phyloP scores from a whole-genome alignment of 2,888 invertebrate genomes.

The Lymantria dispar region DNA sequence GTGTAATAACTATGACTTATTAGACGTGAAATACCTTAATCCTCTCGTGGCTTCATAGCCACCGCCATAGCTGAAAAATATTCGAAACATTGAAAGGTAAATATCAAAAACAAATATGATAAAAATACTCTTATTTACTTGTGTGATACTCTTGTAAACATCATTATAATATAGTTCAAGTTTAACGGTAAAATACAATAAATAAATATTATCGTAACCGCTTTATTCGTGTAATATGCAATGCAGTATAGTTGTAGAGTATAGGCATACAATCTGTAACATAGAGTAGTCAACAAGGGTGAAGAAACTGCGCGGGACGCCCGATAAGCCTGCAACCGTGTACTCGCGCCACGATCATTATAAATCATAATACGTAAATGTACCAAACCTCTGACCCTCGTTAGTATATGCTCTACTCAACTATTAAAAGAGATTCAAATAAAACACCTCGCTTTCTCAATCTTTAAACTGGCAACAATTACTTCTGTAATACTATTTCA shows the following conservation, averaged over 20 bases:
- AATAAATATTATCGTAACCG: background rate
- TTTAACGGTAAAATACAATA: background rate
- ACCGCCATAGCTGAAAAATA: too few species aligned
- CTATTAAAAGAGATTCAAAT: slow-evolving; percentile 23
- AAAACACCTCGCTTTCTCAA: slow-evolving; percentile 11
- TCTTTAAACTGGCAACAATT: slow-evolving; percentile 15
- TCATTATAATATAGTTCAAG: background rate
- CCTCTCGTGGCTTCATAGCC: too few species aligned
- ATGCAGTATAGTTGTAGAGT: background rate
- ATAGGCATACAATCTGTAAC: slow-evolving; percentile 15
- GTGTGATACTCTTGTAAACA: too few species aligned
- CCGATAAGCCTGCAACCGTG: slow-evolving; percentile 63
- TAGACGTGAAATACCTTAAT: too few species aligned
- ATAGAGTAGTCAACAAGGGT: slow-evolving; percentile 44
- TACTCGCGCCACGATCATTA: slow-evolving; percentile 59
- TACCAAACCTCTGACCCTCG: slow-evolving; percentile 62
- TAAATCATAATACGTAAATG: slow-evolving; percentile 64
- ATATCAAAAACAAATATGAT: too few species aligned
- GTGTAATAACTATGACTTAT: too few species aligned
- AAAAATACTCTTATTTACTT: too few species aligned
- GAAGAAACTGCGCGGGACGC: slow-evolving; percentile 57
- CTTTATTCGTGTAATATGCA: background rate
- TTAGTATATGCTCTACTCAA: slow-evolving; percentile 47
- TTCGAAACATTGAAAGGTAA: too few species aligned
- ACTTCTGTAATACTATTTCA: slow-evolving; percentile 9